These are phyloP conservation scores for Suncus etruscus DNA, from an alignment of 2,113 vertebrate genomes.

Conservation along the genomic window DNA sequence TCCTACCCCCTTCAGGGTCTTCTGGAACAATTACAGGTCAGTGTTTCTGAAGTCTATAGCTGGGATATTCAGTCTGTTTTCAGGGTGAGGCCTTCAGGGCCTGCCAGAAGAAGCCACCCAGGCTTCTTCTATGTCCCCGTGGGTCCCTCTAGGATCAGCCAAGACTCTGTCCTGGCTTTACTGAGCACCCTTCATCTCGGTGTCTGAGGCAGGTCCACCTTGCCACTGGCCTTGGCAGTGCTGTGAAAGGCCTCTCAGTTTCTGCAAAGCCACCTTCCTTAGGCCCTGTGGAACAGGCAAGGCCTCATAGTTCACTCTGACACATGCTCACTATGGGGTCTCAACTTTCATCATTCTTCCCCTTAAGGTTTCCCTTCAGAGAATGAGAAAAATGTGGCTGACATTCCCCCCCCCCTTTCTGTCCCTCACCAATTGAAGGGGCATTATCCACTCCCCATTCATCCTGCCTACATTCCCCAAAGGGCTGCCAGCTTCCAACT, in stretches of 20 bases:
- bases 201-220: neutral
- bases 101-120: no score
- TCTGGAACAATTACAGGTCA: neutral
- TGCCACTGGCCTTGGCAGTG: neutral
- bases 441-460: no score
- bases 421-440: neutral
- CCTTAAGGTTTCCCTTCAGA: neutral
- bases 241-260: neutral
- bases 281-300: fast-evolving
- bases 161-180: no score
- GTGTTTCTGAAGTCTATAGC: neutral
- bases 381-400: neutral
- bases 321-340: neutral
- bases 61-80: neutral
- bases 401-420: neutral
- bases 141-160: no score
- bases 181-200: neutral
- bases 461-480: neutral
- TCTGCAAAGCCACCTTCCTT: neutral
- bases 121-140: no score
- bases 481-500: neutral
- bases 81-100: no score
- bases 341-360: neutral
- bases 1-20: neutral
- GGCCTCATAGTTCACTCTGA: neutral